Evolutionary conservation across 1,140 invertebrate genomes (phyloP).

Genomic region (Oscheius sp.): DNA sequence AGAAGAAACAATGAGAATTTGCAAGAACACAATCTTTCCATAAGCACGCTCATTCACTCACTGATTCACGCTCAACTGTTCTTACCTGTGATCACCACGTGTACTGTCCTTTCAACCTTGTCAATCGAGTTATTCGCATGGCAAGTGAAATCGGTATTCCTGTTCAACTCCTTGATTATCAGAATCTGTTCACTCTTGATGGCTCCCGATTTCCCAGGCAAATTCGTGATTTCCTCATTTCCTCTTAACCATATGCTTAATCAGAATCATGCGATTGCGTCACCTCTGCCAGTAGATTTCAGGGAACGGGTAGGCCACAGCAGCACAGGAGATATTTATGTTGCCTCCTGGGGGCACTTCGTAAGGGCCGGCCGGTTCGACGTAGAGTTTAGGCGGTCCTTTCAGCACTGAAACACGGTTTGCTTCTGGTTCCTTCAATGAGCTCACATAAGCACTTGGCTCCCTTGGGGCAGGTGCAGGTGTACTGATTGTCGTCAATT

Average conservation of each 20-base stretch:
- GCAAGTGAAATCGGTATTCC: slow-evolving; percentile 58
- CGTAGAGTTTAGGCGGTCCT: slow-evolving; percentile 59
- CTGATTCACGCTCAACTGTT: too few relatives aligned
- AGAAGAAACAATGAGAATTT: slow-evolving; percentile 28
- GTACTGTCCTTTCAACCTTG: slow-evolving; percentile 42
- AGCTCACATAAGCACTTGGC: slow-evolving; percentile 55
- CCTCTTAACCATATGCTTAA: slow-evolving; percentile 36
- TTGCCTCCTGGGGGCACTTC: slow-evolving; percentile 47
- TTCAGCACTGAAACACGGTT: slow-evolving; percentile 47
- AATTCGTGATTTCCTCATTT: slow-evolving; percentile 36
- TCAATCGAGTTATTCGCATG: slow-evolving; percentile 51
- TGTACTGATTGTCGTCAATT: slow-evolving; percentile 52
- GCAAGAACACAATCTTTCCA: background rate
- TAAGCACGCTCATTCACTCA: background rate
- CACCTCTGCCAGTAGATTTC: slow-evolving; percentile 56
- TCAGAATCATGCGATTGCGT: background rate
- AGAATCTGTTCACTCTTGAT: slow-evolving; percentile 48
- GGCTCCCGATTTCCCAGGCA: slow-evolving; percentile 28
- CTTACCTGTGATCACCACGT: slow-evolving; percentile 48
- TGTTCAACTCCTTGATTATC: slow-evolving; percentile 52
- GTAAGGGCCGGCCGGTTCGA: slow-evolving; percentile 54
- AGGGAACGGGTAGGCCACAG: slow-evolving; percentile 59
- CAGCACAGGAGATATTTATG: slow-evolving; percentile 59
- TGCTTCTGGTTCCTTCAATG: slow-evolving; percentile 45
- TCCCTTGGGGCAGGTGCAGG: slow-evolving; percentile 48